Base-by-base conservation (phyloP, 30 jellyfish, hydroid and myxozoan genomes). In the Turritopsis rubra region DNA sequence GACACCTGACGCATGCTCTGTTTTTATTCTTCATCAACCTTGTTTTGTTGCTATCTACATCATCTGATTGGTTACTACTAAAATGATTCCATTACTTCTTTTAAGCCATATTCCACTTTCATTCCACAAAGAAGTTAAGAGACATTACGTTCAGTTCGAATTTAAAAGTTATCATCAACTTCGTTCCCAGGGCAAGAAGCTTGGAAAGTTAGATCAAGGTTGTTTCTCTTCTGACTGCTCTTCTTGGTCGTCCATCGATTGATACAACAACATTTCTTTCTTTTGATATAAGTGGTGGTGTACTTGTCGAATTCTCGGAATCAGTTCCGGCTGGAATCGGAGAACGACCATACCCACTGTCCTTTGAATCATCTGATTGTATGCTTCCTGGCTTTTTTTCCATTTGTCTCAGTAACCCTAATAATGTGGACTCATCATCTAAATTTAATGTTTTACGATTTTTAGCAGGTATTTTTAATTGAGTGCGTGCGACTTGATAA, bases 301-400 rank as follows among this genome's bases (percentile, higher is more conserved):
- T 26, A 53, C 23, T 80, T 18, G 8, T 18, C 9, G 65, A 76
- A 31, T 80, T 21, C 71, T 77, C 85, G 3, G 85, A 18, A 77
- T 29, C 66, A 18, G 28, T 18, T 27, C 41, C 26, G 20, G 77
- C 52, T 65, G 86, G 75, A 16, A 87, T 94, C 7, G 99, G 99
- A 16, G 99, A 93, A 52, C 86, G 82, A 17, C 99, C 96, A 73
- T 93, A 93, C 0, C 99, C 99, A 73, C 97, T 88, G 85, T 71
- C 73, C 31, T 88, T 82, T 26, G 99, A 89, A 54, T 88, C 90
- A 73, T 85, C 89, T 27, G 99, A 88, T 54, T 88, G 85, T 73
- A 93, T 88, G 92, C 99, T 93, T 18, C 96, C 80, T 53, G 86
- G 79, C 1, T 89, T 71, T 19, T 71, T 74, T 53, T 86, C 90